Evolutionary conservation across 1,140 invertebrate genomes (phyloP).

Genomic region (Microplitis mediator): DNA sequence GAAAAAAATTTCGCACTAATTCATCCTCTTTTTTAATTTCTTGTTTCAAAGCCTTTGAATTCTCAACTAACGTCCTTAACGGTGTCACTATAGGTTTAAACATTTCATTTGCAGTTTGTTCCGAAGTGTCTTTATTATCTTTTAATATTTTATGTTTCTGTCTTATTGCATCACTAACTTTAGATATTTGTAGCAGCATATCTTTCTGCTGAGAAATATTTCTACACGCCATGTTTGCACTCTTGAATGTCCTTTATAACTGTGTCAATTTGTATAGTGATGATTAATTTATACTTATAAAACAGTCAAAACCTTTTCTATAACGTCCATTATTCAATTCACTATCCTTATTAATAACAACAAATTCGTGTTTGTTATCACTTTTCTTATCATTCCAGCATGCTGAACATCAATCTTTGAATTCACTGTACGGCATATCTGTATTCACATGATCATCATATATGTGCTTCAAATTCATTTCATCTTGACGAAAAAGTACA

Average conservation of each 20-base stretch:
- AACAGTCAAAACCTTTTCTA: constrained; percentile 19
- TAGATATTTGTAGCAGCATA: constrained; percentile 23
- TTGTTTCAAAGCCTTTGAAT: background rate
- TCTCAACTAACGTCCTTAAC: constrained; percentile 19
- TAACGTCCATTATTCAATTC: constrained; percentile 9
- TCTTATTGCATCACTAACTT: constrained; percentile 29
- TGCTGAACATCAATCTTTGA: no score
- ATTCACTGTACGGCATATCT: background rate
- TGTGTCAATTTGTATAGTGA: constrained; percentile 1
- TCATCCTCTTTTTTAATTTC: no score
- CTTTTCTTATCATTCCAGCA: background rate
- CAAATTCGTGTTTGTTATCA: constrained; percentile 4
- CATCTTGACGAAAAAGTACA: background rate
- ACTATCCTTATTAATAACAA: constrained; percentile 4
- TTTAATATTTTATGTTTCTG: constrained; percentile 32
- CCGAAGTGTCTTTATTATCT: background rate
- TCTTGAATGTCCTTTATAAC: background rate
- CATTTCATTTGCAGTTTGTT: constrained; percentile 15
- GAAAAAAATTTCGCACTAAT: no score
- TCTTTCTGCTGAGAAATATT: constrained; percentile 20
- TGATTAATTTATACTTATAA: constrained; percentile 14
- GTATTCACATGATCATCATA: constrained; percentile 12
- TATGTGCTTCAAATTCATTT: constrained; percentile 8
- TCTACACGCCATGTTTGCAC: background rate
- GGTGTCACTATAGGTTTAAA: constrained; percentile 28